A percentile compares a stretch with the other conserved stretches of the same genome.
These are phyloP conservation scores for Parauchenoglanis punctatus DNA, from an alignment of 2,797 vertebrate species.

Conservation along the genomic window DNA sequence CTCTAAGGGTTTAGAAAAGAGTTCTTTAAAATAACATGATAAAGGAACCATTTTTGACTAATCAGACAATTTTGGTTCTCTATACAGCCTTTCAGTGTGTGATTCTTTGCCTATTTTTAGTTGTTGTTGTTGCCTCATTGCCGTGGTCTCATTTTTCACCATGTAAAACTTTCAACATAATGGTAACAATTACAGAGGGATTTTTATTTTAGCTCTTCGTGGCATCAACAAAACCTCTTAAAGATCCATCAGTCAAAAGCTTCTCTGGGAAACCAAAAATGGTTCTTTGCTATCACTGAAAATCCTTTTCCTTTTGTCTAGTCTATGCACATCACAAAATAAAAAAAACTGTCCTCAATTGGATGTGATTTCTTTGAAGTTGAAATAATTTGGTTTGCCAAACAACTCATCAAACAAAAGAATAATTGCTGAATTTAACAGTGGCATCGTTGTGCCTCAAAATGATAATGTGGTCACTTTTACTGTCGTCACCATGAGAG, in stretches of 20 bases:
- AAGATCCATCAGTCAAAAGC: background rate
- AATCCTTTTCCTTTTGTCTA: too few relatives aligned
- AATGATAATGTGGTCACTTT: background rate
- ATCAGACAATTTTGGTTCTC: background rate
- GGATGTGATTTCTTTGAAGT: background rate
- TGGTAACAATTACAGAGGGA: background rate
- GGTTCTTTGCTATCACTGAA: background rate
- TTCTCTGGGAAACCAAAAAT: background rate
- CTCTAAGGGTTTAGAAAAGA: background rate
- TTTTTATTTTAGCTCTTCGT: background rate
- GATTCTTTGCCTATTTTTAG: background rate
- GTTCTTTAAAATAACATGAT: background rate
- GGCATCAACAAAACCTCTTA: background rate
- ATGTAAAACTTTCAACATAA: background rate
- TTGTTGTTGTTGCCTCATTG: background rate
- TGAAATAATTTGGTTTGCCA: background rate
- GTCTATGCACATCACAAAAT: background rate
- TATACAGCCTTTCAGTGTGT: background rate
- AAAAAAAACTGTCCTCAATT: background rate
- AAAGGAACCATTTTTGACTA: background rate
- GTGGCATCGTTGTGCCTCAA: background rate
- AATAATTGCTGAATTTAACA: background rate
- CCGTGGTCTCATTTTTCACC: background rate
- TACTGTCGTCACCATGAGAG: background rate
- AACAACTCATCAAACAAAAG: background rate